These are phyloP conservation scores for Torymus texanus DNA, from an alignment of 2,888 invertebrate species.

Conservation along the genomic window DNA sequence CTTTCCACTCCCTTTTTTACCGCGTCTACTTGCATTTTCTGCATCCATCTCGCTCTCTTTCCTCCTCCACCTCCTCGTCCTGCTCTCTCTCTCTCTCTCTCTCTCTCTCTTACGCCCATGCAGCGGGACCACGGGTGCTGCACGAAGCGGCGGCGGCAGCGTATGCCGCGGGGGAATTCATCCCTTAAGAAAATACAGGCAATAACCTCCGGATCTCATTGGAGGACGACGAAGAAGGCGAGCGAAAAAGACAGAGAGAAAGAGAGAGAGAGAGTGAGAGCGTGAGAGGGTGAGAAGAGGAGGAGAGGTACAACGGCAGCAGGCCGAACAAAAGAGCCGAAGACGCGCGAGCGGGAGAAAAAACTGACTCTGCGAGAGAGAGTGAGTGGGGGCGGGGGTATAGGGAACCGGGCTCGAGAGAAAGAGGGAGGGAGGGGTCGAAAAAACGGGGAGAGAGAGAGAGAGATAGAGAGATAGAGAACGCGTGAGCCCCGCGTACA, in stretches of 20 bases:
- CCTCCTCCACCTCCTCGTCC: slow-evolving; percentile 4
- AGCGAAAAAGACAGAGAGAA: slow-evolving; percentile 49
- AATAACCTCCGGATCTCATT: slow-evolving; percentile 70
- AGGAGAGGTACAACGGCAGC: not conserved
- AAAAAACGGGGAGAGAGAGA: slow-evolving; percentile 7
- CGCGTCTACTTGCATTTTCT: not conserved
- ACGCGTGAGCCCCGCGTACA: too few relatives aligned
- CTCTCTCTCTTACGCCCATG: slow-evolving; percentile 28
- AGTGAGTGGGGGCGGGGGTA: not conserved
- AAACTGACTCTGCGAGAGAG: not conserved
- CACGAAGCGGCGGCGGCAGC: slow-evolving; percentile 15
- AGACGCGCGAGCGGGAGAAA: slow-evolving; percentile 40
- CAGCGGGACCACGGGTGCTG: too few relatives aligned
- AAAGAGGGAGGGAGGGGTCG: not conserved
- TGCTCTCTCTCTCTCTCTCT: slow-evolving; percentile 6
- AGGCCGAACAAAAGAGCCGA: slow-evolving; percentile 42
- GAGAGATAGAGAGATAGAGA: not conserved
- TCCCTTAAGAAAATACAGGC: slow-evolving; percentile 72
- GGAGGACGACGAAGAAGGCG: slow-evolving; percentile 57
- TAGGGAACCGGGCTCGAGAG: not conserved
- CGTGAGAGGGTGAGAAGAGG: not conserved
- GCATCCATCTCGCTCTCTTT: not conserved
- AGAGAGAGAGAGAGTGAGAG: slow-evolving; percentile 1
- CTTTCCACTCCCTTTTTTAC: slow-evolving; percentile 7
- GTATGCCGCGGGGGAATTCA: slow-evolving; percentile 60